phyloP scores from a whole-genome alignment of 2,888 invertebrate genomes.

The Spilosoma lubricipeda region DNA sequence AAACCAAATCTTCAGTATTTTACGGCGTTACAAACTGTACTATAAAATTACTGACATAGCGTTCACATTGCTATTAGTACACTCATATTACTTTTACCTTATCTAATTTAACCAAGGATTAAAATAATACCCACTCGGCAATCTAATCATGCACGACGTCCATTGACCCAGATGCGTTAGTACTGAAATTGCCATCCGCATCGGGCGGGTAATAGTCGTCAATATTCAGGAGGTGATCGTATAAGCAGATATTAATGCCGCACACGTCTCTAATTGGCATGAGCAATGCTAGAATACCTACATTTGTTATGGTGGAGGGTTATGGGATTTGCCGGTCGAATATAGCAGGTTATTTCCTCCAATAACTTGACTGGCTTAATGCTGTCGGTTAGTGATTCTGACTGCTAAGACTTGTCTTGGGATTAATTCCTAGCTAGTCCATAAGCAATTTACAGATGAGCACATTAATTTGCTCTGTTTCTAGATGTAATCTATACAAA shows the following conservation, averaged over 20 bases:
- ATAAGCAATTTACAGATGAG: no score
- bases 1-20: not conserved
- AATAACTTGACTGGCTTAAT: not conserved
- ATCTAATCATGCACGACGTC: constrained; percentile 44
- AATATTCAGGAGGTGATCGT: constrained; percentile 57
- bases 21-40: not conserved
- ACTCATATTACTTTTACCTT: not conserved
- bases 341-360: not conserved
- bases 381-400: no score
- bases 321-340: not conserved
- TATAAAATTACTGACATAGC: not conserved
- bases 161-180: constrained; percentile 54
- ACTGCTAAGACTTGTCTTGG: no score
- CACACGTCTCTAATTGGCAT: constrained; percentile 65
- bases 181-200: constrained; percentile 40
- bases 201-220: constrained; percentile 49
- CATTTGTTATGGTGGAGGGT: constrained; percentile 31
- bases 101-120: constrained; percentile 13
- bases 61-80: not conserved
- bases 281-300: constrained; percentile 31
- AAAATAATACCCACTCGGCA: constrained; percentile 25
- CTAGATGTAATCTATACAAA: no score
- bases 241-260: constrained; percentile 54
- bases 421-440: no score
- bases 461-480: not conserved